Conservation (phyloP, 2,888 invertebrate genomes). For the Oscheius sp. region DNA sequence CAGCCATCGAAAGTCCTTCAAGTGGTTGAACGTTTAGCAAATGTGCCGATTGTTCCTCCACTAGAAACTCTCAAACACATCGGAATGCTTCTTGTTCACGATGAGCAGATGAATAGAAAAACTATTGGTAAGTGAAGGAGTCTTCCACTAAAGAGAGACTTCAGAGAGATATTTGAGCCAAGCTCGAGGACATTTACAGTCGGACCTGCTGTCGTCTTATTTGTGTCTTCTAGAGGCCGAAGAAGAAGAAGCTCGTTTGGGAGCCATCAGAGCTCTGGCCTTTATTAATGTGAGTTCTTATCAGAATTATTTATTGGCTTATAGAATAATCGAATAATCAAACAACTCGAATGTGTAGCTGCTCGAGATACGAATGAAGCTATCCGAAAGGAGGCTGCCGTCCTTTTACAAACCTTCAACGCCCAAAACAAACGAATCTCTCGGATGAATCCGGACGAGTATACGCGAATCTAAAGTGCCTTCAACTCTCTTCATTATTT, state of each 20-base stretch:
- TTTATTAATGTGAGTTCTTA: conserved; percentile 48
- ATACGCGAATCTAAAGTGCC: conserved; percentile 15
- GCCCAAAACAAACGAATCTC: conserved; percentile 14
- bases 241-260: conserved; percentile 52
- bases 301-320: not conserved
- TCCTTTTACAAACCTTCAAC: conserved; percentile 1
- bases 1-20: conserved; percentile 50
- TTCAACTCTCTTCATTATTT: no score
- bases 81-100: conserved; percentile 51
- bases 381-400: conserved; percentile 2
- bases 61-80: conserved; percentile 65
- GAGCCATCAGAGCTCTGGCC: conserved; percentile 63
- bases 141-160: conserved; percentile 12
- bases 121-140: conserved; percentile 35
- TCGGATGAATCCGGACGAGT: conserved; percentile 20
- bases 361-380: not conserved
- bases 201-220: conserved; percentile 64
- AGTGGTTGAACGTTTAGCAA: conserved; percentile 60
- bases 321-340: conserved; percentile 16
- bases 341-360: conserved; percentile 20
- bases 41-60: conserved; percentile 69
- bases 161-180: conserved; percentile 59
- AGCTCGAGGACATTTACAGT: conserved; percentile 52
- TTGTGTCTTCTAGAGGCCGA: conserved; percentile 64
- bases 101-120: conserved; percentile 32